phyloP scores from a whole-genome alignment of 2,888 invertebrate species.

The Synergus laeviventris region DNA sequence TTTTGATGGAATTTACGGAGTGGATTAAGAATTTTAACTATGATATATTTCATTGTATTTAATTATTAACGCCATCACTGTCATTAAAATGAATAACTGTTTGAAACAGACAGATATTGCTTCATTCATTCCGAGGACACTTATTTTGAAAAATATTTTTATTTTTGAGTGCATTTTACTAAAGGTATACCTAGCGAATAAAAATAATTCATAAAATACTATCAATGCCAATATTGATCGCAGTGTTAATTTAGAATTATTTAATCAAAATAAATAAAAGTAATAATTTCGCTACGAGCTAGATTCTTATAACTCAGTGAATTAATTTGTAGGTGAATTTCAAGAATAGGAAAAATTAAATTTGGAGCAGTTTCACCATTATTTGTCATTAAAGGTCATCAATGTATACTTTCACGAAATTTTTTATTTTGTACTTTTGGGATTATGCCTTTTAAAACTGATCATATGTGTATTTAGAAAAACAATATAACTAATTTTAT shows the following conservation, averaged over 20 bases:
- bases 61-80: background rate
- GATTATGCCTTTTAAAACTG: background rate
- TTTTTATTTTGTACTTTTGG: background rate
- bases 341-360: background rate
- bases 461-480: background rate
- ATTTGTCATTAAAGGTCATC: background rate
- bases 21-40: background rate
- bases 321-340: background rate
- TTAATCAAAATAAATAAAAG: background rate
- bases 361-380: background rate
- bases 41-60: background rate
- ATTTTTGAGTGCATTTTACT: slow-evolving; percentile 17
- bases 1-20: background rate
- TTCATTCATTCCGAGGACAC: background rate
- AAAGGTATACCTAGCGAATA: too few relatives aligned
- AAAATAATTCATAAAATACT: slow-evolving; percentile 37
- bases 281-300: background rate
- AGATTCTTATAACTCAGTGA: background rate
- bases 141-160: slow-evolving; percentile 6
- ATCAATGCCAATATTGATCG: slow-evolving; percentile 20
- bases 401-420: background rate
- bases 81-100: background rate
- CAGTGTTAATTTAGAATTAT: background rate
- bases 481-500: background rate
- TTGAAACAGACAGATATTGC: background rate